Base-by-base conservation (phyloP, 2,888 invertebrate species). In the Synanthedon vespiformis region DNA sequence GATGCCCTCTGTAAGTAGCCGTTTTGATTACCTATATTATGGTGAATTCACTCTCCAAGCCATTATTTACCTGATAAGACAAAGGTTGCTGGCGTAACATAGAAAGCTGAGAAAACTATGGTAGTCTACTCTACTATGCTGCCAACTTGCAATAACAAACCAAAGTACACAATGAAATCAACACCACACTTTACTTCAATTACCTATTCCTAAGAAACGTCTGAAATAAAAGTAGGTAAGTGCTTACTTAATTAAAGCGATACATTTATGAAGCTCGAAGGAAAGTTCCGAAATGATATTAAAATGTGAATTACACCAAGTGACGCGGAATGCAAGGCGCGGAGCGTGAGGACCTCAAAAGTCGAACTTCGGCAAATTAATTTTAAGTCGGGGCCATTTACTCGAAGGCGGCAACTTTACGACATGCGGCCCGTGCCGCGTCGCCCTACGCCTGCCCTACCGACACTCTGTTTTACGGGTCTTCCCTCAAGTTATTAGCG, bases 1-100 rank as follows among this genome's bases (percentile, higher is more conserved):
- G 0, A 62, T 75, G 58, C 83, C 84, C 22, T 55, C 61, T 57
- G 82, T 84, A 63, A 48, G 62, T 58, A 34, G 10, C 10, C 10
- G 10, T 34, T 34, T 34, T 10, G 6, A 34, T 34, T 34, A 10
- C n/a, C n/a, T n/a, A n/a, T n/a, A n/a, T n/a, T 34, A 34, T 8
- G 8, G 1, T 34, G 10, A 34, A 34, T 34, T 34, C 8, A 34
- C 34, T 34, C 34, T 34, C 10, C 6, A 34, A 22, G 22, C 22
- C 22, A 10, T 34, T 6, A n/a, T n/a, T n/a, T n/a, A 8, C 34
- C 8, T 34, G 10, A 10, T 34, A 34, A 34, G 10, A 10, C 34
- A 34, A 34, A 10, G 34, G 2, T 34, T 8, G 34, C 34, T 8
- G 3, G 34, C 34, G 5, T 22, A 22, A 34, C 8, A 34, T 6